Conservation (phyloP, 1,140 invertebrate species). For the Meteorus sp. region DNA sequence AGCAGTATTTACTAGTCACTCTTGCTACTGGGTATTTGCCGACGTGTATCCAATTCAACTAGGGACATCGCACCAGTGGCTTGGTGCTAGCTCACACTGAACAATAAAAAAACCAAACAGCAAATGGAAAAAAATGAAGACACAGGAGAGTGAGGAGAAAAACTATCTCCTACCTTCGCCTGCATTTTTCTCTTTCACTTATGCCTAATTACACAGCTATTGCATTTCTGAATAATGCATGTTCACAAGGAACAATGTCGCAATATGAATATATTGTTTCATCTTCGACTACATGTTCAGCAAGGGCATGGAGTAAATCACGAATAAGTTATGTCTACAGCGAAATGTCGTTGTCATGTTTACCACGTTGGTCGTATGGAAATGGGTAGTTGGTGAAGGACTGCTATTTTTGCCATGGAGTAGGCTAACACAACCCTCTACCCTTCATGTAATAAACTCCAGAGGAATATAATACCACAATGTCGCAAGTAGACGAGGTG, state of each 20-base stretch:
- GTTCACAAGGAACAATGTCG: too few species aligned
- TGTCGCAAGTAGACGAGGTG: neutral
- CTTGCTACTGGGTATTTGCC: neutral
- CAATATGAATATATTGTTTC: neutral
- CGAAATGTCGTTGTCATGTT: neutral
- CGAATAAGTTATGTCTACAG: neutral
- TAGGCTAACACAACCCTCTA: neutral
- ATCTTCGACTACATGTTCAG: neutral
- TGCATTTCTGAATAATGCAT: too few species aligned
- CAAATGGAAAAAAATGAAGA: too few species aligned
- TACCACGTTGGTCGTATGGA: neutral
- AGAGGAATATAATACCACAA: slow-evolving; percentile 7
- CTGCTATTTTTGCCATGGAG: neutral
- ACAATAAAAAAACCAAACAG: too few species aligned
- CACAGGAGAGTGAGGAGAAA: too few species aligned
- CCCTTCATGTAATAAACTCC: slow-evolving; percentile 17
- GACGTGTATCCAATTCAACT: slow-evolving; percentile 4
- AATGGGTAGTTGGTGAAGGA: neutral
- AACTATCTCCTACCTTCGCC: neutral
- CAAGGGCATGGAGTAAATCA: neutral
- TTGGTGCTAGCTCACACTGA: neutral
- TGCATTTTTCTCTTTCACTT: too few species aligned
- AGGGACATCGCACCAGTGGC: neutral
- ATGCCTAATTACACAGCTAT: too few species aligned
- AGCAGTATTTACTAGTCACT: slow-evolving; percentile 18